Base-by-base conservation (phyloP, 2,888 invertebrate genomes). In the Eristalinus aeneus region DNA sequence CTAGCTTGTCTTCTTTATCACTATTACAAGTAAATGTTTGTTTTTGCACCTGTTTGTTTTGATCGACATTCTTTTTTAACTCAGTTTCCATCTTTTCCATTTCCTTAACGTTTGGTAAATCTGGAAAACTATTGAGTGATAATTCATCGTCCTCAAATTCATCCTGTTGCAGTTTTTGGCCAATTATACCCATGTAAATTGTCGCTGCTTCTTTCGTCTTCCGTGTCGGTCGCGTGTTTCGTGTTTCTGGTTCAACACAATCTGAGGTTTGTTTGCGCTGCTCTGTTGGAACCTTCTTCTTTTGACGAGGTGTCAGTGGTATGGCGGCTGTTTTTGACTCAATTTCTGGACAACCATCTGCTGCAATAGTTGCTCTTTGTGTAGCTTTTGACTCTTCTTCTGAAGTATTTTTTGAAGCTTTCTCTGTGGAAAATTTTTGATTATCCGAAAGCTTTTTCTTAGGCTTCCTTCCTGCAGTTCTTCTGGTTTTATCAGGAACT, bases 141-240 rank as follows among this genome's bases (percentile, higher is more conserved):
- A 94, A 90, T 89, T 94, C 94, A 89, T 95, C 95, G 27, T 94
- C 92, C 11, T 83, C 93, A 78, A 94, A 94, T 67, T 94, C 94
- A 31, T 94, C 94, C 88, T 94, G 93, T 22, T 95, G 94, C 68
- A 96, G 92, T 90, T 95, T 95, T 88, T 95, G 94, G 3, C 95
- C 95, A 64, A 96, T 93, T 87, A 96, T 94, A 89, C 96, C 96
- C 95, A 96, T 95, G 88, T 95, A 96, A 73, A 96, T 94, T 8
- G 96, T 94, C 1, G 96, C 96, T 27, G 96, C 96, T 92, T 96
- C 96, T 91, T 96, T 96, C 0, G 96, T 96, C 91, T 96, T 96
- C 39, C 96, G 93, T 10, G 94, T 93, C 0, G 95, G 95, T 54
- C 96, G 89, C 22, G 84, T 65, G 34, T 65, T 79, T 77, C 87